Conservation (phyloP, 1,140 invertebrate species). For the Contarinia nasturtii region DNA sequence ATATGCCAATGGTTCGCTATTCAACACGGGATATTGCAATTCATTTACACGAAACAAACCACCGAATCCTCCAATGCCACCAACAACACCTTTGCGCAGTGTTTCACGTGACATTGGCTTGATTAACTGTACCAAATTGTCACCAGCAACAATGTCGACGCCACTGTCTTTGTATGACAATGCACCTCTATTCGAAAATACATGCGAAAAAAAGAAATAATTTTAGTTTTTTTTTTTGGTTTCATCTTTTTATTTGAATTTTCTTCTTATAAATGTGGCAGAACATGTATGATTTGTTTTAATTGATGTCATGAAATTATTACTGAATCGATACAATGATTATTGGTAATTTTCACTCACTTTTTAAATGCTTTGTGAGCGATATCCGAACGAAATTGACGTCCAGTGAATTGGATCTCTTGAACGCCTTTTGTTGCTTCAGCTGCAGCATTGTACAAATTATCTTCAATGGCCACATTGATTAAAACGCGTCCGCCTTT, state of each 20-base stretch:
- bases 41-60: constrained; percentile 67
- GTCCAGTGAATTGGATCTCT: constrained; percentile 53
- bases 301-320: not conserved
- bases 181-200: constrained; percentile 18
- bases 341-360: constrained; percentile 27
- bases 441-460: constrained; percentile 49
- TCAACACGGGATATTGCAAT: not conserved
- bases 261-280: no score
- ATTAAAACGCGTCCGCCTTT: constrained; percentile 83
- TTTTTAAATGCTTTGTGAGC: constrained; percentile 67
- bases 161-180: constrained; percentile 84
- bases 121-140: constrained; percentile 66
- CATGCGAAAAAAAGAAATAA: constrained; percentile 2
- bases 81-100: constrained; percentile 49
- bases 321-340: not conserved
- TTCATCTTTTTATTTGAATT: not conserved
- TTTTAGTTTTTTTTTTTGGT: not conserved
- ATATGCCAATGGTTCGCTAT: constrained; percentile 22
- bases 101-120: constrained; percentile 54
- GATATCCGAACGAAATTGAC: constrained; percentile 77
- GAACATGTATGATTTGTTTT: constrained; percentile 2
- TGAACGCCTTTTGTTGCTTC: constrained; percentile 46
- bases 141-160: constrained; percentile 83
- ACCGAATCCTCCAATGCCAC: constrained; percentile 79
- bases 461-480: constrained; percentile 44